Conservation (phyloP, 2,113 vertebrate genomes). For the Tyrannus savana region DNA sequence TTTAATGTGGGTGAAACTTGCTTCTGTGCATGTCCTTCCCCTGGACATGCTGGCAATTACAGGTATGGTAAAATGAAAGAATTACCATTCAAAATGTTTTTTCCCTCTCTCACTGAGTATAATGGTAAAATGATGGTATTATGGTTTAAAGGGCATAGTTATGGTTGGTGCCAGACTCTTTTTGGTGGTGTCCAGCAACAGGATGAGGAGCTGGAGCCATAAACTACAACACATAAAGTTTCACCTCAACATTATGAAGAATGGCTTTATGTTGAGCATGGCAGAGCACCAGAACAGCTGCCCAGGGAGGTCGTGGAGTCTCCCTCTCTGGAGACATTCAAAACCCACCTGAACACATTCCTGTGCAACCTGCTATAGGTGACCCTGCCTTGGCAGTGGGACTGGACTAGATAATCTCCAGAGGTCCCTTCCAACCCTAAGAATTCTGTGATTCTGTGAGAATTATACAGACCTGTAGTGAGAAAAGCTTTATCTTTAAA, state of each 20-base stretch:
- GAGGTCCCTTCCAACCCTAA: neutral
- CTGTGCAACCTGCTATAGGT: neutral
- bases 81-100: neutral
- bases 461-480: neutral
- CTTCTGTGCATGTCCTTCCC: neutral
- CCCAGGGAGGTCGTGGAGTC: rapidly evolving
- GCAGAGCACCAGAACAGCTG: neutral
- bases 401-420: neutral
- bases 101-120: neutral
- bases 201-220: neutral
- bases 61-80: neutral
- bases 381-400: neutral
- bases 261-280: neutral
- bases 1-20: neutral
- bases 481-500: neutral
- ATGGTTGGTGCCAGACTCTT: neutral
- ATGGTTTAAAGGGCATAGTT: neutral
- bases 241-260: neutral
- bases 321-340: neutral
- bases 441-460: neutral
- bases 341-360: neutral
- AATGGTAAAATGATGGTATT: neutral
- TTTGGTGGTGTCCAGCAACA: neutral
- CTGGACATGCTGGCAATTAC: neutral
- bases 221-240: neutral